Conservation (phyloP, 2,113 vertebrate species). For the Oostethus manadensis region DNA sequence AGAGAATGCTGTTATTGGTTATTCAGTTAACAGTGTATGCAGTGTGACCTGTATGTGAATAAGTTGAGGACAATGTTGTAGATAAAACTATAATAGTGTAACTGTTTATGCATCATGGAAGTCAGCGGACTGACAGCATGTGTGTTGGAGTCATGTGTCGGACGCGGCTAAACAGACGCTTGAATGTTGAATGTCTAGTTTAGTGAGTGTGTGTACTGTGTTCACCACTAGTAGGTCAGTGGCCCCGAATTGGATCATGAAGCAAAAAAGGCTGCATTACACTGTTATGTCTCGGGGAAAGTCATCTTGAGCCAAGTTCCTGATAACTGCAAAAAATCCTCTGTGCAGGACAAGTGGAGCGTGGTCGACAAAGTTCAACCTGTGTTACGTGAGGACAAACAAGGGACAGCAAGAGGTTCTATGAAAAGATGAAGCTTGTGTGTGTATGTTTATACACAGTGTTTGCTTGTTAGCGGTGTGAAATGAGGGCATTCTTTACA, state of each 20-base stretch:
- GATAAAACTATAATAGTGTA: too few species aligned
- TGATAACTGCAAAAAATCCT: slow-evolving; percentile 23
- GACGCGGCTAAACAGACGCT: slow-evolving; percentile 4
- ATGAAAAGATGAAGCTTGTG: not conserved
- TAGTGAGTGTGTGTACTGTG: slow-evolving; percentile 17
- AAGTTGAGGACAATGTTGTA: too few species aligned
- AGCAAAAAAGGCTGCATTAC: slow-evolving; percentile 12
- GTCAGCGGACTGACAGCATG: not conserved
- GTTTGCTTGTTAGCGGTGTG: slow-evolving; percentile 24
- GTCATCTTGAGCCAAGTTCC: slow-evolving; percentile 23
- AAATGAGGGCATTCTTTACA: slow-evolving; percentile 63
- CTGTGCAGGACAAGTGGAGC: slow-evolving; percentile 63
- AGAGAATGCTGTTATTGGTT: too few species aligned
- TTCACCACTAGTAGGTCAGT: slow-evolving; percentile 19
- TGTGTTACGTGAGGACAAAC: slow-evolving; percentile 5
- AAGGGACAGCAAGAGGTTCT: slow-evolving; percentile 15
- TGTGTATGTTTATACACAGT: slow-evolving; percentile 3
- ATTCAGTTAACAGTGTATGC: too few species aligned
- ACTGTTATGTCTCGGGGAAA: slow-evolving; percentile 44
- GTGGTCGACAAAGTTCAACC: slow-evolving; percentile 31
- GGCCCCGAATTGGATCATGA: slow-evolving; percentile 23
- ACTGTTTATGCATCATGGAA: too few species aligned
- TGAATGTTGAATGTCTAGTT: slow-evolving; percentile 9
- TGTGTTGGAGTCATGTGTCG: slow-evolving; percentile 11
- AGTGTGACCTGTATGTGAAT: too few species aligned